Base-by-base conservation (phyloP, 2,113 vertebrate genomes). In the Macheiramphus alcinus region DNA sequence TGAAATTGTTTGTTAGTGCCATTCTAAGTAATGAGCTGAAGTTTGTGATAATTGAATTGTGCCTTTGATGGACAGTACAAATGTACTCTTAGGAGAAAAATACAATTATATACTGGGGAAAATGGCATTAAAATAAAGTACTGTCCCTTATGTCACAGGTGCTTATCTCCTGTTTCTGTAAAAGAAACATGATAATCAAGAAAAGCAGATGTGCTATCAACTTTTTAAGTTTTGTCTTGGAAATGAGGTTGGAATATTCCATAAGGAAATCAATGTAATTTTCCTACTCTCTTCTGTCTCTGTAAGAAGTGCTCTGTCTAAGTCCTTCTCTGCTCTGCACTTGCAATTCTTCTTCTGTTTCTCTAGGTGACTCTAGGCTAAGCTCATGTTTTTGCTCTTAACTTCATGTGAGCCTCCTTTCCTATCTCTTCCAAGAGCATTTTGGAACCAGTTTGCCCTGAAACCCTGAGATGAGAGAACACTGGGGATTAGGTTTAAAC, bases 401-500 rank as follows among this genome's bases (percentile, higher is more conserved):
- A 43, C 63, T 94, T 88, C 73, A 34, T 31, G 16, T 34, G 11
- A 92, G 42, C 61, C 67, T 95, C 71, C 66, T 94, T 92, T 87
- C 63, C 88, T 53, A 11, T 86, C 65, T 56, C 80, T 91, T 94
- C 48, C 42, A n/a, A 61, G 59, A 95, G 40, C 89, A 16, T 88
- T 95, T 85, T 65, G 70, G 93, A 93, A 80, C 82, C 78, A 32
- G 75, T 89, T 97, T 82, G 67, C 92, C 94, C 91, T 63, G 79
- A 93, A 97, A 93, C 59, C 88, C 91, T 62, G 42, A 87, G 86
- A 94, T 87, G 89, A 78, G 94, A 87, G 59, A 93, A 87, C 72
- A 25, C 45, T 32, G 31, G 14, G 94, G 86, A 90, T 96, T 90
- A 88, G 74, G 80, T 97, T 95, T 97, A 97, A 98, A 98, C 96